phyloP scores from a whole-genome alignment of 2,888 invertebrate genomes.

The Muschampia plurimacula region DNA sequence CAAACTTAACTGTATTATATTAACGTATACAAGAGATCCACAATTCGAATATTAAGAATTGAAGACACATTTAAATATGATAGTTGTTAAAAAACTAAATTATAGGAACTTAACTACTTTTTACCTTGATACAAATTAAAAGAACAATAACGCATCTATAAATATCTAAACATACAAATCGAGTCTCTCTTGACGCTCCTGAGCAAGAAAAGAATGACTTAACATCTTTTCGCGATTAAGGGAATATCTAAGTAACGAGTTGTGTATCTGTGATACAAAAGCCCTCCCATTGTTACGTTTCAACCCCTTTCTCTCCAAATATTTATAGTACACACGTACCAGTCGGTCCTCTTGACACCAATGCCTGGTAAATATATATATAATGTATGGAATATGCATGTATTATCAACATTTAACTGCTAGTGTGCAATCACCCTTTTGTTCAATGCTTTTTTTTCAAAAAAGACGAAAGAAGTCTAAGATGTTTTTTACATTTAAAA shows the following conservation, averaged over 20 bases:
- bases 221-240: constrained; percentile 25
- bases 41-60: too few species aligned
- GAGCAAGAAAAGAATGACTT: constrained; percentile 1
- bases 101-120: too few species aligned
- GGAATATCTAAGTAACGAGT: constrained; percentile 29
- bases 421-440: too few species aligned
- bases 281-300: constrained; percentile 33
- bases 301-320: constrained; percentile 36
- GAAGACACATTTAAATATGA: too few species aligned
- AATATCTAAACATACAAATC: background rate
- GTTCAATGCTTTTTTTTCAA: too few species aligned
- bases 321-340: constrained; percentile 34
- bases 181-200: background rate
- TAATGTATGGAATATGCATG: constrained; percentile 9
- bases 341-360: constrained; percentile 37
- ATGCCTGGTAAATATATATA: constrained; percentile 31
- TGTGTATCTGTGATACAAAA: constrained; percentile 15
- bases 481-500: too few species aligned
- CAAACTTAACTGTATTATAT: too few species aligned
- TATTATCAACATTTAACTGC: background rate
- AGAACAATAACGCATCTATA: too few species aligned
- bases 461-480: too few species aligned
- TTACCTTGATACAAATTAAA: too few species aligned
- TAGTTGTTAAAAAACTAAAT: too few species aligned
- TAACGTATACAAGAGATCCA: too few species aligned